phyloP scores from a whole-genome alignment of 2,797 vertebrate genomes.

The Thalassophryne amazonica region DNA sequence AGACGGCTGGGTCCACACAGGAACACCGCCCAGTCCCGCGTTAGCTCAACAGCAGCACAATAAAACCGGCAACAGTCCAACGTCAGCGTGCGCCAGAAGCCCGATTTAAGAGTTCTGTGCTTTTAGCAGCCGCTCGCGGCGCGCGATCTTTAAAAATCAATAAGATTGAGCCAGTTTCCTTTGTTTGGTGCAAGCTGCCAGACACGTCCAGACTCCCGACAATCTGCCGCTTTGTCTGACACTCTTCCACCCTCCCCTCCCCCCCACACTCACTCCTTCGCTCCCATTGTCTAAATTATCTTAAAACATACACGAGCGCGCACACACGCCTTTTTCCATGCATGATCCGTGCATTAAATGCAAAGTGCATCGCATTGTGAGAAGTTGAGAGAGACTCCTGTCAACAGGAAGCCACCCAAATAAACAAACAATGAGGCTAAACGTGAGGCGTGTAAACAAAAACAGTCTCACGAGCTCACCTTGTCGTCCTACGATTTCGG shows the following conservation, averaged over 20 bases:
- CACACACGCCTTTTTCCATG: slow-evolving; percentile 11
- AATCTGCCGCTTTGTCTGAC: slow-evolving; percentile 85
- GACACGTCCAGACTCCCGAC: slow-evolving; percentile 81
- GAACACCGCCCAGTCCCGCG: slow-evolving; percentile 74
- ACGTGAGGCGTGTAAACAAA: no score
- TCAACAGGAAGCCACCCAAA: slow-evolving; percentile 64
- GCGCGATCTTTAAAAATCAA: background rate
- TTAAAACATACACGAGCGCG: background rate
- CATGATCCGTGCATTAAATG: slow-evolving; percentile 7
- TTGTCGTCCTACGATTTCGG: slow-evolving; percentile 88
- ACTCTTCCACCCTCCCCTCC: slow-evolving; percentile 68
- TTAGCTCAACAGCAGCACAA: slow-evolving; percentile 27
- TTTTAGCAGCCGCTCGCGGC: background rate
- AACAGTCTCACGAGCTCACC: slow-evolving; percentile 63
- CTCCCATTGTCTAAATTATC: slow-evolving; percentile 51
- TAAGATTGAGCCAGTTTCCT: slow-evolving; percentile 58
- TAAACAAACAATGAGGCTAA: no score
- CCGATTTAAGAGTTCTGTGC: rapidly evolving
- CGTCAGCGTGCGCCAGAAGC: rapidly evolving
- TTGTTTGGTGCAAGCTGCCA: slow-evolving; percentile 77
- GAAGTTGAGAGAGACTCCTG: slow-evolving; percentile 54
- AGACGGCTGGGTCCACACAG: slow-evolving; percentile 64
- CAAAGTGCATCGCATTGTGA: background rate
- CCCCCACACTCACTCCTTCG: slow-evolving; percentile 39
- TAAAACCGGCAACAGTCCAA: background rate